Evolutionary conservation across 2,797 vertebrate species (phyloP).

Genomic region (Enteromius afrohamiltoni): DNA sequence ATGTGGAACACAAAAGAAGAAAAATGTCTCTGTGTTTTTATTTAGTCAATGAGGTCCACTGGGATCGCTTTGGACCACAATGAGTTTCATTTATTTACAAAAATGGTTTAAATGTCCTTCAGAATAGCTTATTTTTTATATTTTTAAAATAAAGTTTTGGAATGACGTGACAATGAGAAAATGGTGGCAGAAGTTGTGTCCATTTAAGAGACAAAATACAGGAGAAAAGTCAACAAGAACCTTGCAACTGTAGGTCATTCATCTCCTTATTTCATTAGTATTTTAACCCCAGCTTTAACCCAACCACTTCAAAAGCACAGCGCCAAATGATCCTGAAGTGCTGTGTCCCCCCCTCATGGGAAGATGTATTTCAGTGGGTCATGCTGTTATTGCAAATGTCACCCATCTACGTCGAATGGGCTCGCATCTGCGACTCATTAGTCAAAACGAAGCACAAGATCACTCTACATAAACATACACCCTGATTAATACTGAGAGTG

Average conservation of each 20-base stretch:
- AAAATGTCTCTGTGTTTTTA: background rate
- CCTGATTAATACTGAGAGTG: constrained; percentile 25
- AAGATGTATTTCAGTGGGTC: constrained; percentile 11
- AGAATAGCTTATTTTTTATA: background rate
- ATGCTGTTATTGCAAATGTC: constrained; percentile 34
- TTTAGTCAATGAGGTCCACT: background rate
- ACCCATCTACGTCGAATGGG: constrained; percentile 42
- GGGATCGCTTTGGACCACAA: background rate
- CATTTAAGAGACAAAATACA: background rate
- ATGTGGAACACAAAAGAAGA: no score
- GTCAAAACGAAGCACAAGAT: constrained; percentile 43
- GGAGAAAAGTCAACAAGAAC: background rate
- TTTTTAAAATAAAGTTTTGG: background rate
- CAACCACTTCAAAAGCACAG: background rate
- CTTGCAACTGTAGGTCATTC: background rate
- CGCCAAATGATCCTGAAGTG: background rate
- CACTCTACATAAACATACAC: constrained; percentile 29
- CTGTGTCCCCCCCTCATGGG: background rate
- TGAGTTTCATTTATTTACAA: background rate
- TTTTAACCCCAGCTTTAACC: constrained; percentile 19
- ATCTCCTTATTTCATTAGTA: background rate
- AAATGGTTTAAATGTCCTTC: background rate
- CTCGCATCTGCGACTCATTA: constrained; percentile 55
- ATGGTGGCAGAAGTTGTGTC: background rate
- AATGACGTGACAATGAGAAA: background rate